Evolutionary conservation across 2,113 vertebrate species (phyloP), one percentile per base, ranked within the genome.

Genomic region (Phrynosoma platyrhinos): DNA sequence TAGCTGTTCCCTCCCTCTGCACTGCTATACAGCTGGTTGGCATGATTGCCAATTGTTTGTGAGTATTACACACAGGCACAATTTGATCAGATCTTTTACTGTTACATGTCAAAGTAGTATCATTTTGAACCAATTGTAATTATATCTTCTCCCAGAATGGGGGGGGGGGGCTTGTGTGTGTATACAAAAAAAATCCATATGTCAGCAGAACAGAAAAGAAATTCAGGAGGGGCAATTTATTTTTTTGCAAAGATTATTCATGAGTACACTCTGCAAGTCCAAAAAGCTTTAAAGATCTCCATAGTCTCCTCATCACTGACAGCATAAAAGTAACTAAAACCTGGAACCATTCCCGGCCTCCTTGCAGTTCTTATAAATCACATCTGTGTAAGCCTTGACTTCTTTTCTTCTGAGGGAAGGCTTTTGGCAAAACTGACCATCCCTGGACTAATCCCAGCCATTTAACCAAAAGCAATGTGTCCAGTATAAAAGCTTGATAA

Each of bases 221-320:
- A 91, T 88, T 89, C 25, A 93, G 82, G 86, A 75, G 27, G 53
- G 87, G 93, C 64, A 79, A 90, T 83, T 85, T 92, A 36, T 68
- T 30, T 91, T 90, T 80, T 96, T 95, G 92, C 93, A 93, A 89
- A 76, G n/a, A 1, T 62, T 92, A 86, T 86, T 58, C 88, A 85
- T 94, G 87, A 58, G 3, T 75, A 88, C 32, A 91, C 86, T 88
- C 94, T 82, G 81, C 88, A 93, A 94, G 91, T 94, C 88, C 94
- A 95, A 93, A 91, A 94, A 93, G 89, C 83, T 94, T 95, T 95
- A 86, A 94, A 87, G 91, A 91, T 88, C 82, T 91, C 84, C 91
- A 91, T 78, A 85, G 83, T 90, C 92, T 93, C 93, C 95, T 95
- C 89, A 82, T 96, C 88, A 93, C 93, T 94, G 93, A 90, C 53